Evolutionary conservation across 2,797 vertebrate genomes (phyloP).

Genomic region (Leucoraja ocellata): DNA sequence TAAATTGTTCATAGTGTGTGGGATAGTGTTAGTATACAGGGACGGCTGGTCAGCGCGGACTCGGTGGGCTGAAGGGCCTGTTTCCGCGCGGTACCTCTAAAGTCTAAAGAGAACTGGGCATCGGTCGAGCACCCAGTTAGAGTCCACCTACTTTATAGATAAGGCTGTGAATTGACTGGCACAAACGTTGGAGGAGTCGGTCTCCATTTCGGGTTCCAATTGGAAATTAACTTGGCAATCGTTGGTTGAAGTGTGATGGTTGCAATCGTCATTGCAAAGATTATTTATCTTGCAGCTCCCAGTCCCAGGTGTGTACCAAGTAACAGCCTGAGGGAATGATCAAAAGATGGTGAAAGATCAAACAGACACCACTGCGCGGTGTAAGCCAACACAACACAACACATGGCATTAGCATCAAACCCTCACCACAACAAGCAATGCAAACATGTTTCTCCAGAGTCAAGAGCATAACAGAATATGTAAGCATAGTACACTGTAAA

Average conservation of each 20-base stretch:
- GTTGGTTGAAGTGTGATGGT: background rate
- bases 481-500: too few relatives aligned
- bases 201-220: background rate
- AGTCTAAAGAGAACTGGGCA: too few relatives aligned
- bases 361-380: too few relatives aligned
- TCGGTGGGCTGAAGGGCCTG: too few relatives aligned
- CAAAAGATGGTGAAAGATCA: background rate
- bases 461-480: too few relatives aligned
- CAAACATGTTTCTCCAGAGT: background rate
- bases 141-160: background rate
- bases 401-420: background rate
- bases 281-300: slow-evolving; percentile 44
- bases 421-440: background rate
- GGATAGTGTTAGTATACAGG: too few relatives aligned
- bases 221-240: background rate
- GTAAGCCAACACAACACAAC: background rate
- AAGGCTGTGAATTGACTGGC: background rate
- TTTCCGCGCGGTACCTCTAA: too few relatives aligned
- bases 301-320: slow-evolving; percentile 50
- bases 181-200: background rate
- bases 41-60: too few relatives aligned
- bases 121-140: too few relatives aligned
- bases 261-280: slow-evolving; percentile 37
- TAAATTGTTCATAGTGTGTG: too few relatives aligned
- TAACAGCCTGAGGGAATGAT: slow-evolving; percentile 47